Evolutionary conservation across 2,113 vertebrate genomes (phyloP).

Genomic region (Cichladusa arquata): DNA sequence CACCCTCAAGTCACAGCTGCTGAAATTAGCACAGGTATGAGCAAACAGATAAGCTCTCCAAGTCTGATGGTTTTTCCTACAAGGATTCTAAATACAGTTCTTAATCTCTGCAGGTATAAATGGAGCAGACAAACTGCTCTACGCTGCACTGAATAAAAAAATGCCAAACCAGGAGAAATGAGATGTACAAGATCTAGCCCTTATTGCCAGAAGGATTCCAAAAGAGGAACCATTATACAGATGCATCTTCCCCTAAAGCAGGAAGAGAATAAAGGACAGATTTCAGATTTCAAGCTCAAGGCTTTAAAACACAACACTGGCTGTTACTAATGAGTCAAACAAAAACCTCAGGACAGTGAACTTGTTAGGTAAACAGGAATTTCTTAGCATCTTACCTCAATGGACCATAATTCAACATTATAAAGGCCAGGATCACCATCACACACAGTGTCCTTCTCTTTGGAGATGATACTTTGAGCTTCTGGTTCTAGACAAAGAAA

Average conservation of each 20-base stretch:
- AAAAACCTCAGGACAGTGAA: neutral
- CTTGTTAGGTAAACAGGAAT: neutral
- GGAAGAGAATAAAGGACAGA: neutral
- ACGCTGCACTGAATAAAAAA: neutral
- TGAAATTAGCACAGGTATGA: neutral
- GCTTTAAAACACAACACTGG: neutral
- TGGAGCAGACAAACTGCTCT: neutral
- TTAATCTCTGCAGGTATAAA: neutral
- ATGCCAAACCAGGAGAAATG: neutral
- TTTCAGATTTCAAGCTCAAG: neutral
- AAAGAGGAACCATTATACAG: neutral
- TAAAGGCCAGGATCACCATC: constrained; percentile 86
- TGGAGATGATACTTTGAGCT: constrained; percentile 82
- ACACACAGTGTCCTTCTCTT: constrained; percentile 90
- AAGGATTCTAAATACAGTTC: neutral
- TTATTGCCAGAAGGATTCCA: neutral
- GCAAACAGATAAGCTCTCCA: neutral
- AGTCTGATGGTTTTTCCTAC: neutral
- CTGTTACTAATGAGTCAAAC: neutral
- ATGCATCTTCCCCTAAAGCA: neutral
- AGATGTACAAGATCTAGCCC: neutral
- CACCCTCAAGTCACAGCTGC: neutral
- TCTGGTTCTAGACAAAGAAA: constrained; percentile 79
- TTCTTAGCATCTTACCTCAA: constrained; percentile 77
- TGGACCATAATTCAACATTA: constrained; percentile 83